Base-by-base conservation (phyloP, 2,888 invertebrate species). In the Synergus laeviventris region DNA sequence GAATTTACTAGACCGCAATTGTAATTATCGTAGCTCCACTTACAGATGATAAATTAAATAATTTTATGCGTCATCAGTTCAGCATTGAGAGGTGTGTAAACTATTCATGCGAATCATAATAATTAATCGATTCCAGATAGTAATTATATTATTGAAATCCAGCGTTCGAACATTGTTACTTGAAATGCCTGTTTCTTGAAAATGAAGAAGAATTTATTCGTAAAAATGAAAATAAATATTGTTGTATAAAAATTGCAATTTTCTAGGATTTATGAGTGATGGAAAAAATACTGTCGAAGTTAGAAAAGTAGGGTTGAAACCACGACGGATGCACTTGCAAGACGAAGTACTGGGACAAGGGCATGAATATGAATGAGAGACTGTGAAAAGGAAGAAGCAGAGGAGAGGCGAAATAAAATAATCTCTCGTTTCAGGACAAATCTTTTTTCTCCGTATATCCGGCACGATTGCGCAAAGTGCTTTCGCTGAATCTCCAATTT, bases 341-440 rank as follows among this genome's bases (percentile, higher is more conserved):
- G 87, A 88, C 86, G 83, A 85, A 88, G 86, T 85, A 82, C 84
- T 79, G 77, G 82, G 76, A 76, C 83, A 81, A 78, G 78, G 82
- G 78, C 83, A 87, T 89, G 88, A 88, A 89, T 89, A 89, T 89
- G 87, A 89, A 89, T 87, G 86, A 89, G 82, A 56, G 77, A 31
- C 73, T 78, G 73, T 79, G 82, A 80, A 83, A 82, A 82, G 79
- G 75, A 45, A 31, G 49, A 16, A 66, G 18, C 80, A 21, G 76
- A 81, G 82, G 85, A 85, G 84, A 79, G 39, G 83, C 77, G 81
- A 86, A 86, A 85, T 86, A 86, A 87, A 86, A 87, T 86, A 86
- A 86, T 85, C 82, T 83, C 82, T 83, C 76, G 38, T 36, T 24
- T 49, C 45, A 31, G 49, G 66, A 16, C 12, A 70, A 70, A 70